Conservation (phyloP, 2,797 vertebrate species). For the Philypnodon macrostomus region DNA sequence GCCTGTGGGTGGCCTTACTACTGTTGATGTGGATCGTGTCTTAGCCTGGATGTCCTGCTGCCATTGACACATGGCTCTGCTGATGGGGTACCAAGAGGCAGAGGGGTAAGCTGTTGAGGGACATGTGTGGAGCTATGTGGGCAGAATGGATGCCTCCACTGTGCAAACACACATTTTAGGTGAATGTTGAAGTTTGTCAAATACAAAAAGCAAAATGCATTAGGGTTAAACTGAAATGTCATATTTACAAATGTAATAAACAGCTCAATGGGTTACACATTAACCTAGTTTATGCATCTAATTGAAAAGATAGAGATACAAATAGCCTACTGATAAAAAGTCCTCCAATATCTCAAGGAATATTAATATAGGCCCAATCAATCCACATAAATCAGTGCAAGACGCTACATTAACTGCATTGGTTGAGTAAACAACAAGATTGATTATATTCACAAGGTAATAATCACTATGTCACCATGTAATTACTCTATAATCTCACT, state of each 20-base stretch:
- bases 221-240: constrained; percentile 19
- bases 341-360: constrained; percentile 25
- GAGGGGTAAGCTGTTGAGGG: constrained; percentile 5
- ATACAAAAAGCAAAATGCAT: no score
- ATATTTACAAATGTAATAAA: constrained; percentile 13
- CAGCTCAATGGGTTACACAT: constrained; percentile 30
- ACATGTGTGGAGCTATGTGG: constrained; percentile 26
- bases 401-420: constrained; percentile 20
- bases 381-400: constrained; percentile 24
- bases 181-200: no score
- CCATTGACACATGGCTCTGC: constrained; percentile 61
- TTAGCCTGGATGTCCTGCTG: constrained; percentile 39
- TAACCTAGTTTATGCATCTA: constrained; percentile 24
- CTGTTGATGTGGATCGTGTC: constrained; percentile 53
- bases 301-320: neutral
- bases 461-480: constrained; percentile 37
- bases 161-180: no score
- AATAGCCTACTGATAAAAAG: constrained; percentile 26
- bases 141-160: no score
- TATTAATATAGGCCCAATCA: constrained; percentile 28
- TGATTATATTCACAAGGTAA: constrained; percentile 38
- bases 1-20: constrained; percentile 44
- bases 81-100: constrained; percentile 37
- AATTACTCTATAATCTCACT: constrained; percentile 49
- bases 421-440: constrained; percentile 42